Percentiles rank a stretch among this genome's conserved stretches.
Conservation (phyloP, 2,113 vertebrate genomes). For the Larimichthys crocea region DNA sequence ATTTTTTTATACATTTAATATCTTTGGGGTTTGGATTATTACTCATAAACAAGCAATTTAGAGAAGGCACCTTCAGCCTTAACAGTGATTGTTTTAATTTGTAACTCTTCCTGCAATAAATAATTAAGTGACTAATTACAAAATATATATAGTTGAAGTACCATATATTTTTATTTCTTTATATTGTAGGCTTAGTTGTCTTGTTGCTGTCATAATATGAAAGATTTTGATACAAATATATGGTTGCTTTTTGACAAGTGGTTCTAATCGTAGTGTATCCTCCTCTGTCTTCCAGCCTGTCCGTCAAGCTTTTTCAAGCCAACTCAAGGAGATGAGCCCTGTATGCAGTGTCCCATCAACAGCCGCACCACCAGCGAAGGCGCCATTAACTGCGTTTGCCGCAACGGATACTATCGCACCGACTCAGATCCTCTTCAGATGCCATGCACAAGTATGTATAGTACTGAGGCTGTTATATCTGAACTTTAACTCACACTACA, state of each 20-base stretch:
- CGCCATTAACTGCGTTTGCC: slow-evolving; percentile 94
- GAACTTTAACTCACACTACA: slow-evolving; percentile 8
- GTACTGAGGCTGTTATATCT: not conserved
- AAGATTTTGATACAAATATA: not conserved
- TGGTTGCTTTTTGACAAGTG: not conserved
- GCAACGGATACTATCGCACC: slow-evolving; percentile 93
- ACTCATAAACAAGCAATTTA: not conserved
- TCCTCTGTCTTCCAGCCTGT: slow-evolving; percentile 85
- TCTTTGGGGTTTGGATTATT: not conserved
- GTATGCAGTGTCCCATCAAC: slow-evolving; percentile 95
- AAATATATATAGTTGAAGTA: not conserved
- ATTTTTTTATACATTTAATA: not conserved
- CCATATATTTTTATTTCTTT: not conserved
- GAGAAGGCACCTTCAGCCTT: not conserved
- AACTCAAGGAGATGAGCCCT: slow-evolving; percentile 92
- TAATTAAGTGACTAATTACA: not conserved
- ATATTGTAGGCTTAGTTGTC: not conserved
- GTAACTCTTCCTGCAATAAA: not conserved
- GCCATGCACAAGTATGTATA: slow-evolving; percentile 95
- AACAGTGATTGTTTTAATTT: not conserved
- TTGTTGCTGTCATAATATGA: not conserved
- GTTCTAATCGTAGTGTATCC: not conserved
- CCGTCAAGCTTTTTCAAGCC: slow-evolving; percentile 92
- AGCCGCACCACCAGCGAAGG: slow-evolving; percentile 95
- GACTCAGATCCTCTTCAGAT: slow-evolving; percentile 94